Conservation (phyloP, 92 coral and sea anemone genomes). For the Siderastrea siderea region DNA sequence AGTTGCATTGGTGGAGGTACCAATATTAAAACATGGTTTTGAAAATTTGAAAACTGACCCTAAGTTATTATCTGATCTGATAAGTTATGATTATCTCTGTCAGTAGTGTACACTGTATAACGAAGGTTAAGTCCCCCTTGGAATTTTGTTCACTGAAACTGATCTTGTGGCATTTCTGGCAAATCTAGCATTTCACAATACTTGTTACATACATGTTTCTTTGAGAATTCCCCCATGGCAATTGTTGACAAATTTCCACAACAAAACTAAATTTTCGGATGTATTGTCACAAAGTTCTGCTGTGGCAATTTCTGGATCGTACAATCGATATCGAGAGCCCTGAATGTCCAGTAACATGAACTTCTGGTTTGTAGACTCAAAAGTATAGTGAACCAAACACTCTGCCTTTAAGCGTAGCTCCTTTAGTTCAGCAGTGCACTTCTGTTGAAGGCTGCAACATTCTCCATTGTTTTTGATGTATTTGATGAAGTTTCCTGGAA, state of each 20-base stretch:
- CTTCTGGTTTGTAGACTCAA: constrained; percentile 2
- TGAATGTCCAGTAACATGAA: constrained; percentile 51
- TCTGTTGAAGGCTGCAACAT: background rate
- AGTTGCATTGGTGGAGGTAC: too few relatives aligned
- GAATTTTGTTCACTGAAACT: too few relatives aligned
- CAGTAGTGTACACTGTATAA: too few relatives aligned
- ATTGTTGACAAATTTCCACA: constrained; percentile 60
- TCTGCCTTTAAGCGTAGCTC: constrained; percentile 37
- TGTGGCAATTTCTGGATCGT: constrained; percentile 74
- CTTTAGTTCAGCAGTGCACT: background rate
- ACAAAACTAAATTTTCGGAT: constrained; percentile 43
- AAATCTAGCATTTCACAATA: constrained; percentile 47
- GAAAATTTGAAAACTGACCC: too few relatives aligned
- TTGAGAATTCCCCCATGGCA: constrained; percentile 30
- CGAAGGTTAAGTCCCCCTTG: too few relatives aligned
- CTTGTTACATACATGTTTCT: constrained; percentile 46
- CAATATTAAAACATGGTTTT: too few relatives aligned
- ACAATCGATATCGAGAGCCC: constrained; percentile 48
- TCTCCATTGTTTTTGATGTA: constrained; percentile 62
- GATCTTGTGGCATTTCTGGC: too few relatives aligned
- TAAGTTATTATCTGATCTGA: too few relatives aligned
- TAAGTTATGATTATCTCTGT: too few relatives aligned
- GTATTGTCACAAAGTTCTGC: background rate
- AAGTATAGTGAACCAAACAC: constrained; percentile 32
- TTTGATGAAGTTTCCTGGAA: constrained; percentile 56